Evolutionary conservation across 53 echinoderm and acorn worm species (phyloP).

Genomic region (Pentamera pediparva): DNA sequence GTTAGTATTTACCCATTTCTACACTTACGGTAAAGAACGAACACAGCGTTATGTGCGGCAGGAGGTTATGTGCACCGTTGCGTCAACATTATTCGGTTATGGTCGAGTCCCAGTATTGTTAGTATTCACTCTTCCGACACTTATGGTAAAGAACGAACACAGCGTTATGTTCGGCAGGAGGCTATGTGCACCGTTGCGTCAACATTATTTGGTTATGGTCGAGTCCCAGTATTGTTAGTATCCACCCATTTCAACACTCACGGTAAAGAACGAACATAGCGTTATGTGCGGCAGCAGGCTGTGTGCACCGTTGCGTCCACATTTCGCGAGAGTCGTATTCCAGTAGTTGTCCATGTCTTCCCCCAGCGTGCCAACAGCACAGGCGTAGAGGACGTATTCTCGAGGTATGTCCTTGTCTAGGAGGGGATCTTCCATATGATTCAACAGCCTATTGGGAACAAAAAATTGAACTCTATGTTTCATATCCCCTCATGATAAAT

Average conservation of each 20-base stretch:
- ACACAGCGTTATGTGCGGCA: too few species aligned
- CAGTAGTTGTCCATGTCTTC: constrained; percentile 89
- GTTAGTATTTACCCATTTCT: too few species aligned
- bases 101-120: not conserved
- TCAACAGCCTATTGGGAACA: constrained; percentile 58
- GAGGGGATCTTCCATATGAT: constrained; percentile 84
- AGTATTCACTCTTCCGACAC: too few species aligned
- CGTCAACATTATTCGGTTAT: not conserved
- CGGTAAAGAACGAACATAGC: constrained; percentile 82
- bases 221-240: not conserved
- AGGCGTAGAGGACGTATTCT: constrained; percentile 94
- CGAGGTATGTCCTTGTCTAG: constrained; percentile 67
- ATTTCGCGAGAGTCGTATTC: constrained; percentile 78
- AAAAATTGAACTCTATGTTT: not conserved
- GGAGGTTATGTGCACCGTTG: too few species aligned
- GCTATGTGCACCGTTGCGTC: constrained; percentile 89
- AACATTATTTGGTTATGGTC: constrained; percentile 41
- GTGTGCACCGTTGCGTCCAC: constrained; percentile 92
- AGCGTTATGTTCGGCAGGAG: constrained; percentile 90
- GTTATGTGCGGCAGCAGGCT: constrained; percentile 91
- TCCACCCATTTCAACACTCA: constrained; percentile 34
- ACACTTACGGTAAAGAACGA: not conserved
- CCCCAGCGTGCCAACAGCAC: constrained; percentile 81
- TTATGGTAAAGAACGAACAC: constrained; percentile 35
- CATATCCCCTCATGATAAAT: too few species aligned